Evolutionary conservation across 1,140 invertebrate species (phyloP), one percentile per base, ranked within the genome.

Genomic region (Frieseomelitta varia): DNA sequence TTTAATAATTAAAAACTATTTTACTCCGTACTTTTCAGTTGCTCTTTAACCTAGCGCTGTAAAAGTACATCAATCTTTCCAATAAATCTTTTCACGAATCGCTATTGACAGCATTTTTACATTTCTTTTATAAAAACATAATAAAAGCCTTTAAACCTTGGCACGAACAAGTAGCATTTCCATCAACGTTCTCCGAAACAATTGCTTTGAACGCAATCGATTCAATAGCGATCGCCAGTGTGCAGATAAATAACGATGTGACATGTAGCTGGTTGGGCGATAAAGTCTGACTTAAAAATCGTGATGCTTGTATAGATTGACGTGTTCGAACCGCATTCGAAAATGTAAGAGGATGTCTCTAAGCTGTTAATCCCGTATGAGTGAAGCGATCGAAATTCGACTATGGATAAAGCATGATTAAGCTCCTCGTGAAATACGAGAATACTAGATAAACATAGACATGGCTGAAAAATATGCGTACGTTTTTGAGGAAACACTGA

Each of bases 201-300:
- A 74, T 74, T 15, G 53, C 30, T 2, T 30, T 15, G n/a, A 71
- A 71, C n/a, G 24, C 68, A 8, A 39, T 58, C 73, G 55, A 56
- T 75, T 58, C 39, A 14, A 19, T n/a, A 30, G 30, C 15, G n/a
- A 12, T 75, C 30, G 24, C 83, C 72, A 34, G 58, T 76, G 15
- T 55, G 34, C 47, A 15, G 73, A 63, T 81, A 88, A 88, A 76
- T 83, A 61, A 19, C 24, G 63, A n/a, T n/a, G n/a, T n/a, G n/a
- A n/a, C 61, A 71, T 73, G 63, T 78, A 65, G 51, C 55, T 39
- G 63, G 27, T 47, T 12, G 8, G 2, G 47, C 61, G 69, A 63
- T 88, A 88, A 85, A 85, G 58, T 87, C 58, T 39, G 63, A 89
- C 76, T 86, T 87, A 71, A 90, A 86, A 90, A 86, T 67, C 15